Evolutionary conservation across 1,140 invertebrate genomes (phyloP).

Genomic region (Colletes gigas): DNA sequence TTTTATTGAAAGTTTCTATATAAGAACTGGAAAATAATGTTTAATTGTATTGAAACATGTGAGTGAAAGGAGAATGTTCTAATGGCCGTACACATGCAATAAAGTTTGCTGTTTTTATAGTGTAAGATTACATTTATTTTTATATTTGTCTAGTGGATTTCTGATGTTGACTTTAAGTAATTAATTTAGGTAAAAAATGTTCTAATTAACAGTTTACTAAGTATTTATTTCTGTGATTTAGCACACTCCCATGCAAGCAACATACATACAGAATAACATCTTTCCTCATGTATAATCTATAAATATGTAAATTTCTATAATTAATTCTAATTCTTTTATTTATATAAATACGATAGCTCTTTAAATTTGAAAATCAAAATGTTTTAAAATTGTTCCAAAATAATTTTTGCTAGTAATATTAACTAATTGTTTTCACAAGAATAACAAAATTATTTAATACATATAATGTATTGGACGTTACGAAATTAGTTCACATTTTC

Average conservation of each 20-base stretch:
- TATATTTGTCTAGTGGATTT: no score
- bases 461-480: not conserved
- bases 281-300: no score
- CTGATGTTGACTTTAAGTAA: no score
- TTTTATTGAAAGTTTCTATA: not conserved
- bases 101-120: not conserved
- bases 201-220: no score
- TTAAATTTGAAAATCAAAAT: slow-evolving; percentile 1
- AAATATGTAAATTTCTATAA: no score
- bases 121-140: not conserved
- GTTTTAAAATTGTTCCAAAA: not conserved
- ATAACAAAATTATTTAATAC: no score
- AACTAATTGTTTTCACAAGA: not conserved
- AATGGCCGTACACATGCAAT: not conserved
- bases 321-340: no score
- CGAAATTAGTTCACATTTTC: slow-evolving; percentile 3
- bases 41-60: not conserved
- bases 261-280: no score
- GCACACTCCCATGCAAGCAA: no score
- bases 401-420: not conserved
- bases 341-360: not conserved
- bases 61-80: not conserved
- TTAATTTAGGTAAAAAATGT: no score
- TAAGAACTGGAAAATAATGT: not conserved
- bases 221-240: no score